Base-by-base conservation (phyloP, 2,113 vertebrate species). In the Tenebrosternarchus preto region DNA sequence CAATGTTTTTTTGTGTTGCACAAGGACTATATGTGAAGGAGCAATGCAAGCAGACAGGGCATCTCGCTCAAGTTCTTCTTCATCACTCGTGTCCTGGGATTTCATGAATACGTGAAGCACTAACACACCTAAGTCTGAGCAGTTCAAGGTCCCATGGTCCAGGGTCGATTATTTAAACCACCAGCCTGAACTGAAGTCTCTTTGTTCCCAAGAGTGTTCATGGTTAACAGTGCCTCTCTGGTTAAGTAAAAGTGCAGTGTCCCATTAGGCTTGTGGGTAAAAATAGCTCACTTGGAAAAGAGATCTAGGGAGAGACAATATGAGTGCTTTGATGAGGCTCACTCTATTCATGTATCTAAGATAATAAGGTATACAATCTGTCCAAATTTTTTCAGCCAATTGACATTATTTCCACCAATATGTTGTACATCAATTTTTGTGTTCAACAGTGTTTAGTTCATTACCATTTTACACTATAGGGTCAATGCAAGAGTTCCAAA, bases 201-300 rank as follows among this genome's bases (percentile, higher is more conserved):
- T 74, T 19, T 60, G 39, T 33, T 82, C 66, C 73, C 73, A 25
- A 73, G 73, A 43, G n/a, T 68, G 82, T 25, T 60, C 25, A 59
- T 50, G 67, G 76, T 59, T 71, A 76, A 79, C 64, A 59, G 72
- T 27, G 50, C 72, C 76, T 82, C 80, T 85, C 71, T 60, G 72
- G 59, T 64, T 85, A 82, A 82, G 80, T 66, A 82, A 76, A 82
- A 56, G 76, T 81, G 77, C 74, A 57, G 64, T 19, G 29, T 79
- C 80, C 80, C 72, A 85, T 82, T 76, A 85, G 80, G 33, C 59
- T 15, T 72, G 72, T 22, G 46, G 59, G 67, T 85, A 82, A 79
- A 85, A 79, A 82, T 84, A 84, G 80, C 63, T 70, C 64, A 17
- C 43, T 29, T 73, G 61, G 24, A 77, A 33, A 81, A 69, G 46